These are phyloP conservation scores for Nymphicus hollandicus DNA, from an alignment of 2,113 vertebrate species.

Conservation along the genomic window DNA sequence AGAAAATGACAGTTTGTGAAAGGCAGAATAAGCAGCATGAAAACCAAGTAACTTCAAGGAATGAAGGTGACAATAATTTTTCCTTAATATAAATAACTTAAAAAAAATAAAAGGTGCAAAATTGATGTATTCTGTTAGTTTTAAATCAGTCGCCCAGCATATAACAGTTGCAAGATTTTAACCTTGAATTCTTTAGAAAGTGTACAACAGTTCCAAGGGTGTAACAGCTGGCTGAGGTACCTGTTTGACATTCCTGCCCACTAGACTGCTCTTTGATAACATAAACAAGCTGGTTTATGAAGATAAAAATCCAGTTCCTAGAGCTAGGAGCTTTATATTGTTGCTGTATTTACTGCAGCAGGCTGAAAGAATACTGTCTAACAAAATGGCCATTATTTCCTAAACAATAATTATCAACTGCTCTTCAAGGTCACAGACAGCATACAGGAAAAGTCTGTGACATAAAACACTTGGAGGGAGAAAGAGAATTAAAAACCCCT, in stretches of 20 bases:
- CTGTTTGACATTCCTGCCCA: not conserved
- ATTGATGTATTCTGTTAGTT: not conserved
- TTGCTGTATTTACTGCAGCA: not conserved
- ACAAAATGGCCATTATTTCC: not conserved
- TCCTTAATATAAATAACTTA: not conserved
- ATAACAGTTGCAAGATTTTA: not conserved
- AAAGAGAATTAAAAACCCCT: not conserved
- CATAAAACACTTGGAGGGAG: not conserved
- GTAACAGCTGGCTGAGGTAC: not conserved
- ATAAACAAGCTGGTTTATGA: not conserved
- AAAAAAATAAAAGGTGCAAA: not conserved
- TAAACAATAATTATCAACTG: not conserved
- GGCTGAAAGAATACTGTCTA: not conserved
- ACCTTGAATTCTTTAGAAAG: not conserved
- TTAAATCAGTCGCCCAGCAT: not conserved
- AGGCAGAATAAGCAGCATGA: not conserved
- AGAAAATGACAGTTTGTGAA: not conserved
- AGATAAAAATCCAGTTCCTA: not conserved
- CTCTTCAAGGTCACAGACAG: slow-evolving; percentile 4
- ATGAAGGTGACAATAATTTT: not conserved
- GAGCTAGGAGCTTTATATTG: not conserved
- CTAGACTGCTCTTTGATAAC: not conserved
- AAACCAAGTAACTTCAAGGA: not conserved
- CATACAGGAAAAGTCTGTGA: not conserved
- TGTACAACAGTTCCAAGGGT: not conserved